Base-by-base conservation (phyloP, 2,888 invertebrate genomes). In the Dynastes tityus region DNA sequence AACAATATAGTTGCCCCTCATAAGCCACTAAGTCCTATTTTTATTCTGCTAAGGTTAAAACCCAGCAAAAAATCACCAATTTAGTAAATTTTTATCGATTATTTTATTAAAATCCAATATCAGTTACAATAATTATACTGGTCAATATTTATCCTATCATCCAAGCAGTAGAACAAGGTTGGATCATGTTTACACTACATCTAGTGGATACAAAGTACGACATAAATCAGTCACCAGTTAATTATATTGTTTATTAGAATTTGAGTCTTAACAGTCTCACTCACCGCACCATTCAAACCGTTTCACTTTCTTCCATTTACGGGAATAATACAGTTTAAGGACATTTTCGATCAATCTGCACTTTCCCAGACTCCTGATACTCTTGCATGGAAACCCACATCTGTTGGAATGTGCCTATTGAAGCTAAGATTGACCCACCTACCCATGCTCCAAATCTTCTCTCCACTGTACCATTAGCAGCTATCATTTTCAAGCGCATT, bases 331-430 rank as follows among this genome's bases (percentile, higher is more conserved):
- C 16, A 0, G n/a, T 22, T 22, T 92, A 96, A 77, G 96, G 96
- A 84, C 96, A 96, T 89, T 99, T 99, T 86, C 98, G 92, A 86
- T 99, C 99, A 63, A 99, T 96, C 89, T 98, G 98, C 55, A 95
- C 94, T 87, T 98, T 98, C 32, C 99, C 99, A 0, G 95, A 96
- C 87, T 99, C 99, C 86, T 99, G 98, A 88, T 99, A 99, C 89
- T 99, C 99, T 88, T 98, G 98, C 84, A 98, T 98, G 0, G 98
- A 98, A 84, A 99, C 97, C 99, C 99, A 99, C 97, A 99, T 98
- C 89, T 99, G 99, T 87, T 99, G 99, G 91, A 99, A 99, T 27
- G 98, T 98, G 6, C 99, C 99, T 86, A 99, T 95, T 0, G 99
- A 99, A 0, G 98, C 99, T 68, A 99, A 90, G 85, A 99, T 99